Evolutionary conservation across 2,888 invertebrate species (phyloP), one percentile per base, ranked within the genome.

Genomic region (Dryocosmus kuriphilus): DNA sequence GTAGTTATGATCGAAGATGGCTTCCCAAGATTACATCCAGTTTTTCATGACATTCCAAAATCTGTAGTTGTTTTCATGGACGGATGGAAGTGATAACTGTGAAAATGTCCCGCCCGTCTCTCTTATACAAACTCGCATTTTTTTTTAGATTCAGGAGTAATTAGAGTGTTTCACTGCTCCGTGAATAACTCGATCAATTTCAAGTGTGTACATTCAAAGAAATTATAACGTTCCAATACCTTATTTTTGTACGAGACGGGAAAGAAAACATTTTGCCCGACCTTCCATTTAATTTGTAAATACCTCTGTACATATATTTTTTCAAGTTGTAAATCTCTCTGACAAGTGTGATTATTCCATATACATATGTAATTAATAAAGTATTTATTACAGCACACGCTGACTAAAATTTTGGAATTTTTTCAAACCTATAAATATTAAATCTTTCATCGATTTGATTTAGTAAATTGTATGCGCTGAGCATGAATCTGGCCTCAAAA

Each of bases 271-370:
- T 74, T 24, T 73, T 80, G 46, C 61, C 76, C 62, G 78, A 75
- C 79, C 82, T 74, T 61, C 81, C 82, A 81, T 74, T 86, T 87
- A 84, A 82, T 83, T 81, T 88, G 89, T 88, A 89, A 85, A 88
- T 89, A 88, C 85, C 81, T 87, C 83, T 88, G 85, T 88, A 87
- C 85, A 88, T 83, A 85, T 81, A 85, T 85, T 82, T 86, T 86
- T 86, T 86, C 84, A 82, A 86, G 85, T 81, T 77, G 79, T 81
- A 83, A 82, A 63, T 80, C 73, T 62, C 82, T 85, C 80, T 74
- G 80, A 87, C 84, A 83, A 84, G 87, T 80, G 82, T 84, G 82
- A 85, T 82, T 85, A 78, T 83, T 80, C 77, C 79, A 83, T 76
- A 79, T n/a, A n/a, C n/a, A n/a, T n/a, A n/a, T n/a, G n/a, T 81